These are phyloP conservation scores for Noctua janthe DNA, from an alignment of 2,888 invertebrate species.

Conservation along the genomic window DNA sequence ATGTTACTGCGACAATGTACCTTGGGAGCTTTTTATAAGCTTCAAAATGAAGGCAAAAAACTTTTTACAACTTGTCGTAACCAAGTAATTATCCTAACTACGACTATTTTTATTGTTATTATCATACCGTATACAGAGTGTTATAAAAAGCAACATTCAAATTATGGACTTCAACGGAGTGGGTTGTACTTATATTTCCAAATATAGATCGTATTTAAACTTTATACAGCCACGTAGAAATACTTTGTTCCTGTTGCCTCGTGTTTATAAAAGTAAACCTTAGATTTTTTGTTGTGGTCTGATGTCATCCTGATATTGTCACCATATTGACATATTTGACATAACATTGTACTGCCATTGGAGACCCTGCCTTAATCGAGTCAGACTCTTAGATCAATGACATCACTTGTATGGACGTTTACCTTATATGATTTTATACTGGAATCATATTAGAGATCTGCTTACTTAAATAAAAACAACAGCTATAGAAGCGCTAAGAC, in stretches of 20 bases:
- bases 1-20: background rate
- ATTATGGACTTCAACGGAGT: conserved; percentile 42
- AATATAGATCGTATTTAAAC: conserved; percentile 38
- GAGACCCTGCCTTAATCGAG: conserved; percentile 25
- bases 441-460: conserved; percentile 6
- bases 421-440: conserved; percentile 26
- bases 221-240: conserved; percentile 22
- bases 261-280: conserved; percentile 8
- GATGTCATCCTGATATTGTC: conserved; percentile 45
- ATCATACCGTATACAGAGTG: conserved; percentile 27
- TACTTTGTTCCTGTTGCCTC: conserved; percentile 35
- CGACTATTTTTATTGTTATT: conserved; percentile 50
- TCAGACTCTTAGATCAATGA: conserved; percentile 51
- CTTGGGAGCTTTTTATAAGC: background rate
- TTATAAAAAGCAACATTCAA: conserved; percentile 43
- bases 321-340: conserved; percentile 31
- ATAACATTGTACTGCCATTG: conserved; percentile 34
- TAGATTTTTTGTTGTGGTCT: conserved; percentile 29
- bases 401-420: conserved; percentile 48
- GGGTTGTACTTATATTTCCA: conserved; percentile 45
- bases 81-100: conserved; percentile 39
- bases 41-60: conserved; percentile 19
- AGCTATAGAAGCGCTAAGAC: conserved; percentile 15
- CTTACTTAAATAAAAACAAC: background rate
- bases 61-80: conserved; percentile 21